Conservation (phyloP, 2,113 vertebrate species). For the Cygnus atratus region DNA sequence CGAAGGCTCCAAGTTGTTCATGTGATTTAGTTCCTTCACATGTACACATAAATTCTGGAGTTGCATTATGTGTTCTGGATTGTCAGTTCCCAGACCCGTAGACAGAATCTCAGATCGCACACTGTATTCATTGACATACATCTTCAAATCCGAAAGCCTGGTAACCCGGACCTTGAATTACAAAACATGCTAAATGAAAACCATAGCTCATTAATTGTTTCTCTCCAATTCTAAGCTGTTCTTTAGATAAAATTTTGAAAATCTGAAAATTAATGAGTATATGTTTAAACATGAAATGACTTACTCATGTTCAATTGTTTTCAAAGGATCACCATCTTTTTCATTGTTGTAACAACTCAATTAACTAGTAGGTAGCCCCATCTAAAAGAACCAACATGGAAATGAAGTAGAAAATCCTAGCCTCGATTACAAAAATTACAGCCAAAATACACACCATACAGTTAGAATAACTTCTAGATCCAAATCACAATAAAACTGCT, state of each 20-base stretch:
- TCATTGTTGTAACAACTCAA: not conserved
- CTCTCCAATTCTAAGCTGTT: not conserved
- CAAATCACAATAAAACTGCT: not conserved
- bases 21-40: not conserved
- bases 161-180: constrained; percentile 81
- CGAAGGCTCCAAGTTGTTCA: constrained; percentile 7
- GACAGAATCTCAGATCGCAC: constrained; percentile 85
- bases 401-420: not conserved
- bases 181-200: not conserved
- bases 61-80: constrained; percentile 80
- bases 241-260: not conserved
- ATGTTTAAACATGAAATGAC: not conserved
- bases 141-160: constrained; percentile 76
- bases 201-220: not conserved
- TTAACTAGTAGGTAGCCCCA: not conserved
- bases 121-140: constrained; percentile 83
- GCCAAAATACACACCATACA: not conserved
- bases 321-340: not conserved
- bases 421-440: not conserved
- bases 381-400: not conserved
- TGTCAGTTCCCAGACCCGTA: constrained; percentile 83
- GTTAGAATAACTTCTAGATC: not conserved
- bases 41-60: constrained; percentile 71
- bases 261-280: too few relatives aligned
- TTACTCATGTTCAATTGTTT: not conserved